Conservation (phyloP, 2,797 vertebrate genomes). For the Graptemys geographica region DNA sequence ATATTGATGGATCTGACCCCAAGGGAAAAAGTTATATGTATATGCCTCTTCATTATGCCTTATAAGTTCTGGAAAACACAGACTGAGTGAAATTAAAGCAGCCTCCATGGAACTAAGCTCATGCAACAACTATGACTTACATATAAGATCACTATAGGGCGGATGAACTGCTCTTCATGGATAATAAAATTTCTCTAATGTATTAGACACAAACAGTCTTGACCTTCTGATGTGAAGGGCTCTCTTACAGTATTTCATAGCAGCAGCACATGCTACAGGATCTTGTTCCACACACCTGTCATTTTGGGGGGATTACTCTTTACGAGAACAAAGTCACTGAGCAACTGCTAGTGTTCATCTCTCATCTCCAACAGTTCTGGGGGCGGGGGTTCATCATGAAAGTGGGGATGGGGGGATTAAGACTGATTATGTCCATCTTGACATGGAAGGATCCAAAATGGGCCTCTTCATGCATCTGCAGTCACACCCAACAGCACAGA, state of each 20-base stretch:
- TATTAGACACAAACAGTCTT: neutral
- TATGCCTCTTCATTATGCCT: neutral
- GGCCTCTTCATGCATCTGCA: neutral
- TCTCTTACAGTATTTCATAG: neutral
- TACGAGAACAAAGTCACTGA: neutral
- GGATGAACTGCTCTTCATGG: neutral
- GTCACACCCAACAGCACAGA: neutral
- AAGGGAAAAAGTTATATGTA: neutral
- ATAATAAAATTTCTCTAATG: neutral
- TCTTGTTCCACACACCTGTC: constrained; percentile 34
- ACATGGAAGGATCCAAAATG: neutral
- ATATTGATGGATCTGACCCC: neutral
- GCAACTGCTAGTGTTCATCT: constrained; percentile 19
- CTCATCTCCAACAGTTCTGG: neutral
- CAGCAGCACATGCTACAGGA: neutral
- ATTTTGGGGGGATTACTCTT: neutral
- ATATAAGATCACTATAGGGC: neutral
- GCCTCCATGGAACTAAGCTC: neutral
- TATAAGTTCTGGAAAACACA: neutral
- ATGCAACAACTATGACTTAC: neutral
- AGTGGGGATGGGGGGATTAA: neutral
- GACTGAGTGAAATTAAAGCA: neutral
- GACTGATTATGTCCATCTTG: neutral
- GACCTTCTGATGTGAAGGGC: neutral
- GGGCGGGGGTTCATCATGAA: neutral